Evolutionary conservation across 2,113 vertebrate species (phyloP), one percentile per base, ranked within the genome.

Genomic region (Psittacara wagleri): DNA sequence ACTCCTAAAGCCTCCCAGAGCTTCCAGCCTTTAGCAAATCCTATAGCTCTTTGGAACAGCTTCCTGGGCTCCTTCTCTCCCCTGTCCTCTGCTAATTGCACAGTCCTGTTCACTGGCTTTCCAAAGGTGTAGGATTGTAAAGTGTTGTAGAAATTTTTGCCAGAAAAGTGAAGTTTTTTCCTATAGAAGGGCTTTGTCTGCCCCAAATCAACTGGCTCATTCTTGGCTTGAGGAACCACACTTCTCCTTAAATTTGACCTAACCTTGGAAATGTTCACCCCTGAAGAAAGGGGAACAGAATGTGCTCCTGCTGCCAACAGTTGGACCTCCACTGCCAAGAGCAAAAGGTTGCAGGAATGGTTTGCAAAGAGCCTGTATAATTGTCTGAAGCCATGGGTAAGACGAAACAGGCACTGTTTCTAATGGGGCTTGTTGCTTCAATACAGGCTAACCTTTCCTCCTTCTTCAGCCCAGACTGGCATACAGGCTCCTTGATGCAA

Each of bases 281-380:
- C 66, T 51, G 54, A 74, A 94, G 77, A 87, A 9, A 73, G 52
- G 35, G 78, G 66, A 91, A 83, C 88, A 91, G 83, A 91, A 94
- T 31, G 72, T 31, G 59, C 22, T 73, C 52, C 28, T 0, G 1
- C 66, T 91, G 83, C 88, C 77, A 78, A 17, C 41, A 14, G 39
- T 14, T 13, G 33, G 72, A 29, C 23, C 52, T 62, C 59, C 37
- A 12, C 41, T 83, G 88, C 83, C 83, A 79, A 49, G 33, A 74
- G 61, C 29, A 70, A 44, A 67, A 78, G 24, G 17, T 62, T 63
- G 67, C 54, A 68, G 46, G 41, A 79, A 11, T 17, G 48, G 54
- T 57, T 62, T 63, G 54, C 61, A 69, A 79, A 79, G 54, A 63
- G 48, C 8, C 61, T 24, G 48, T 61, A 27, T 31, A 39, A 83